These are phyloP conservation scores for Thaleichthys pacificus DNA, from an alignment of 2,797 vertebrate species.

Conservation along the genomic window DNA sequence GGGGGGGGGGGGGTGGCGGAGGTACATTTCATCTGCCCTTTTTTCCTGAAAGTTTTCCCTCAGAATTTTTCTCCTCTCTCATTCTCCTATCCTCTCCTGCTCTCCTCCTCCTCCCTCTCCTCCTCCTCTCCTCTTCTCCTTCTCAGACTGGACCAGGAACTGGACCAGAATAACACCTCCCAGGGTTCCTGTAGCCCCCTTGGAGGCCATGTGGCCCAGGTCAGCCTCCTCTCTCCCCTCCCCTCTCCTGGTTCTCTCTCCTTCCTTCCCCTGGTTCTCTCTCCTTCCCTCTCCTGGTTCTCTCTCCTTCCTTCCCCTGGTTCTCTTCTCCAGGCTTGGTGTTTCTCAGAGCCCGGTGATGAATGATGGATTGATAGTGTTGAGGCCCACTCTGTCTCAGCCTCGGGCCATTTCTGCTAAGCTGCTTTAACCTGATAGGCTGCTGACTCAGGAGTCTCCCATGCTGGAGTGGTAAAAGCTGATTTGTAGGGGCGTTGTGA, in stretches of 20 bases:
- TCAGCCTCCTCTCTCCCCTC: conserved; percentile 1
- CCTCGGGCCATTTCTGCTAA: conserved; percentile 66
- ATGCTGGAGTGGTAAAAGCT: conserved; percentile 70
- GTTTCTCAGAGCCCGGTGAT: conserved; percentile 65
- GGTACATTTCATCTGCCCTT: conserved; percentile 67
- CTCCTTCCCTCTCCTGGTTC: background rate
- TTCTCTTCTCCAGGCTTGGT: conserved; percentile 63
- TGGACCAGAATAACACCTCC: too few relatives aligned
- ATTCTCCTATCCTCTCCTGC: background rate
- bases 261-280: conserved; percentile 33
- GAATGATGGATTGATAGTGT: conserved; percentile 72
- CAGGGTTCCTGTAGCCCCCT: background rate
- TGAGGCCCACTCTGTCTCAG: conserved; percentile 59
- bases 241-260: background rate
- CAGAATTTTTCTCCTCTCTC: conserved; percentile 63
- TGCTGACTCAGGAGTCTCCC: conserved; percentile 66
- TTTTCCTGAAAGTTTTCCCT: conserved; percentile 73
- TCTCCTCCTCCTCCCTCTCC: background rate
- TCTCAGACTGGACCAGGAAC: too few relatives aligned
- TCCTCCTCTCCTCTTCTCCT: too few relatives aligned
- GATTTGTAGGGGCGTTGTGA: conserved; percentile 70
- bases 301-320: conserved; percentile 32
- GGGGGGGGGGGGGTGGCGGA: conserved; percentile 50
- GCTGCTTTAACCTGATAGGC: conserved; percentile 70
- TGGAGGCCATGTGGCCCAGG: background rate